Conservation (phyloP, 2,113 vertebrate genomes). For the Capra hircus region DNA sequence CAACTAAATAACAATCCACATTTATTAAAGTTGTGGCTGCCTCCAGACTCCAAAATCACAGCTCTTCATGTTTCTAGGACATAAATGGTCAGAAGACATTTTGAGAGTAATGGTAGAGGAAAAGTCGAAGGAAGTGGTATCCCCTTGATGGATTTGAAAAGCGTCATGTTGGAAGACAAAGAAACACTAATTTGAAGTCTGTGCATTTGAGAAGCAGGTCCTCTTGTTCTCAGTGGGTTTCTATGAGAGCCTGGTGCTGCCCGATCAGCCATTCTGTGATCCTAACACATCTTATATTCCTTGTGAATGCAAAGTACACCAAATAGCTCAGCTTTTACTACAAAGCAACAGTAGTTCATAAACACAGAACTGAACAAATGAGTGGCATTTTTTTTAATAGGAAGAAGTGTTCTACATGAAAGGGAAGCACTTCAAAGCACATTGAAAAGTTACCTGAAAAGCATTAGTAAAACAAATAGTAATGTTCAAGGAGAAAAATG, state of each 20-base stretch:
- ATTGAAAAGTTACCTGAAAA: background rate
- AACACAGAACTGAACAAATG: background rate
- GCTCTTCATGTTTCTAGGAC: background rate
- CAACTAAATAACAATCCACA: background rate
- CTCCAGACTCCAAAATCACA: background rate
- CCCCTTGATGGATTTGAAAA: background rate
- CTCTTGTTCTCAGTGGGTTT: background rate
- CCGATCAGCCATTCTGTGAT: background rate
- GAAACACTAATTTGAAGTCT: background rate
- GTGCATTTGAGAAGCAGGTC: background rate
- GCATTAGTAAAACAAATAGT: background rate
- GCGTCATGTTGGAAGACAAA: background rate
- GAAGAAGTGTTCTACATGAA: background rate
- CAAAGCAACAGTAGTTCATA: background rate
- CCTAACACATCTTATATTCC: background rate
- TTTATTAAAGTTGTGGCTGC: background rate
- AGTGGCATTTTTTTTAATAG: background rate
- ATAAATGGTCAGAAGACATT: background rate
- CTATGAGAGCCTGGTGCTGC: background rate
- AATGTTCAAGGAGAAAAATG: background rate
- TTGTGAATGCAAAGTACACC: background rate
- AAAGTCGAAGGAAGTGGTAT: background rate
- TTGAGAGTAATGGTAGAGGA: background rate
- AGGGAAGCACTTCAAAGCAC: constrained; percentile 32
- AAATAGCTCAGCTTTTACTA: background rate